Conservation (phyloP, 2,888 invertebrate species). For the Allophyes oxyacanthae region DNA sequence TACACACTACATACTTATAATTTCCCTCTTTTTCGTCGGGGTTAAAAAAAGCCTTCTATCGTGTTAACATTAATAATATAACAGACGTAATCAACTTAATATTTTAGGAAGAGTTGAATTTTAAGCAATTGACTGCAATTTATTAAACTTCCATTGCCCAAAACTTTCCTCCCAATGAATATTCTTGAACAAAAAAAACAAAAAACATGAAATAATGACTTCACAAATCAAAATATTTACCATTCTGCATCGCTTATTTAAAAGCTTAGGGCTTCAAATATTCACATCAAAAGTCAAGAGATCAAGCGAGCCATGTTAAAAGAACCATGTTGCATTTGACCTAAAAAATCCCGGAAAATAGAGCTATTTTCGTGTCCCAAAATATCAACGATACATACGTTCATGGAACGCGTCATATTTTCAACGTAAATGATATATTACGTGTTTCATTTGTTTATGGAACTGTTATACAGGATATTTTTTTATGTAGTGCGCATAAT, state of each 20-base stretch:
- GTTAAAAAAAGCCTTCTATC: no score
- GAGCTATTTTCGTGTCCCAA: conserved; percentile 18
- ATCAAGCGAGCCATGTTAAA: not conserved
- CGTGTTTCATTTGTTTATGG: conserved; percentile 22
- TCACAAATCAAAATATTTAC: conserved; percentile 1
- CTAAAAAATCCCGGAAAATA: conserved; percentile 37
- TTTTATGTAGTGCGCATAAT: no score
- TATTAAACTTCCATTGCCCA: not conserved
- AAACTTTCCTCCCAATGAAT: not conserved
- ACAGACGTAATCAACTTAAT: no score
- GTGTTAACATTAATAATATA: no score
- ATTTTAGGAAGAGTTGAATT: no score
- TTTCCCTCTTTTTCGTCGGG: no score
- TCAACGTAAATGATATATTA: not conserved
- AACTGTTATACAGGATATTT: not conserved
- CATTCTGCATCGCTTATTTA: not conserved
- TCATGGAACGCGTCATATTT: conserved; percentile 16
- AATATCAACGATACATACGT: conserved; percentile 20
- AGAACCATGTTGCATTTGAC: conserved; percentile 31
- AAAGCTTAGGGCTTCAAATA: not conserved
- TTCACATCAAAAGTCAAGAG: conserved; percentile 3
- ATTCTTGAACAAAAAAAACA: not conserved
- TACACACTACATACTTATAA: no score
- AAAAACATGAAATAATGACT: not conserved
- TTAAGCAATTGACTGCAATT: no score